Conservation (phyloP, 64 coral and sea anemone genomes). For the Montipora foliosa region DNA sequence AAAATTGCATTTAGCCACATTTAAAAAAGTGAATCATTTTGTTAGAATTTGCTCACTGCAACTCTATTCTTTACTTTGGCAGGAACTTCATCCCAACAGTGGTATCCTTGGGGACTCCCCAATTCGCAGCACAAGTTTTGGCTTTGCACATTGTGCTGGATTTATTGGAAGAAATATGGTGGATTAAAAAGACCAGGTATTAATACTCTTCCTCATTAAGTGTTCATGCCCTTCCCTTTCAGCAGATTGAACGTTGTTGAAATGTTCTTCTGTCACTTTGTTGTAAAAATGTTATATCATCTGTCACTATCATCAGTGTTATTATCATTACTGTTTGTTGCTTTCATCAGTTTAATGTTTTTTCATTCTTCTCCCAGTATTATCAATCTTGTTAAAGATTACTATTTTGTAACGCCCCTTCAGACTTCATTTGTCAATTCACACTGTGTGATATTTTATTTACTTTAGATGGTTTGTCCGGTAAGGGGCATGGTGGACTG, state of each 20-base stretch:
- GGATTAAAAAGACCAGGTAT: conserved; percentile 98
- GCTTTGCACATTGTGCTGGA: conserved; percentile 98
- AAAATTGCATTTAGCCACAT: too few species aligned
- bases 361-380: too few species aligned
- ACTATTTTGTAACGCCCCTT: too few species aligned
- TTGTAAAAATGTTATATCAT: too few species aligned
- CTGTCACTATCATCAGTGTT: not conserved
- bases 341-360: too few species aligned
- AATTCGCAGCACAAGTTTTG: conserved; percentile 89
- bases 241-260: too few species aligned
- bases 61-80: not conserved
- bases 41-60: not conserved
- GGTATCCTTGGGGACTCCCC: conserved; percentile 94
- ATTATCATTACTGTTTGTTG: not conserved
- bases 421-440: too few species aligned
- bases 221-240: too few species aligned
- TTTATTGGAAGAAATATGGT: conserved; percentile 99
- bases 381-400: too few species aligned
- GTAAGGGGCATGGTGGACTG: conserved; percentile 73
- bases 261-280: too few species aligned
- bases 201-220: not conserved
- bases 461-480: conserved; percentile 93
- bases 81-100: conserved; percentile 89
- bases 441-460: not conserved
- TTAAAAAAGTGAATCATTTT: not conserved